A percentile compares a stretch with the other conserved stretches of the same genome.
Conservation (phyloP, 2,888 invertebrate species). For the Opisthograptis luteolata region DNA sequence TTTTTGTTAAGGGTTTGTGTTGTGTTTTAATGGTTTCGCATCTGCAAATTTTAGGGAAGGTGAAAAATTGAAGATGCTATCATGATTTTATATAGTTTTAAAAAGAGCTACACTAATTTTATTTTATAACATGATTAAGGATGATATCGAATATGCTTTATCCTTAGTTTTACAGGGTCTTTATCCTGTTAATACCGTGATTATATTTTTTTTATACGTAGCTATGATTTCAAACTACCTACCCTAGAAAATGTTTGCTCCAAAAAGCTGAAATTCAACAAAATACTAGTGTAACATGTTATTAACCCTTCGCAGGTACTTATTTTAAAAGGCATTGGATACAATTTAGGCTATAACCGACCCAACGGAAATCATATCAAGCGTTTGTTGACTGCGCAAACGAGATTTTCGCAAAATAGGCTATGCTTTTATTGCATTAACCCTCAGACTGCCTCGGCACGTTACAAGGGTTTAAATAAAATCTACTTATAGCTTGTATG, state of each 20-base stretch:
- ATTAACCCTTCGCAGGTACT: background rate
- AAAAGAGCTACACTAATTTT: background rate
- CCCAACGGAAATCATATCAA: constrained; percentile 30
- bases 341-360: constrained; percentile 9
- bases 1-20: too few species aligned
- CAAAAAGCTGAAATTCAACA: background rate
- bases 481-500: constrained; percentile 46
- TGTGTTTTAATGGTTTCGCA: constrained; percentile 33
- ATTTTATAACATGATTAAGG: background rate
- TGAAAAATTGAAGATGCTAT: constrained; percentile 21
- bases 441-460: constrained; percentile 25
- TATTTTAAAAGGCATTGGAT: constrained; percentile 17
- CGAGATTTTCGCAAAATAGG: constrained; percentile 41
- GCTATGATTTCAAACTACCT: background rate
- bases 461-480: constrained; percentile 42
- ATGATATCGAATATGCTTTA: background rate
- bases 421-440: constrained; percentile 46
- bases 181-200: background rate
- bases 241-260: background rate
- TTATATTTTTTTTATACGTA: too few species aligned
- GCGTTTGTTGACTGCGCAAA: constrained; percentile 31
- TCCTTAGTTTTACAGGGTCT: background rate
- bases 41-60: constrained; percentile 30
- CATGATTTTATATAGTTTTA: background rate
- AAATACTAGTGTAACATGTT: constrained; percentile 3